phyloP scores from a whole-genome alignment of 2,113 vertebrate genomes.

The Chamaetylas fuelleborni region DNA sequence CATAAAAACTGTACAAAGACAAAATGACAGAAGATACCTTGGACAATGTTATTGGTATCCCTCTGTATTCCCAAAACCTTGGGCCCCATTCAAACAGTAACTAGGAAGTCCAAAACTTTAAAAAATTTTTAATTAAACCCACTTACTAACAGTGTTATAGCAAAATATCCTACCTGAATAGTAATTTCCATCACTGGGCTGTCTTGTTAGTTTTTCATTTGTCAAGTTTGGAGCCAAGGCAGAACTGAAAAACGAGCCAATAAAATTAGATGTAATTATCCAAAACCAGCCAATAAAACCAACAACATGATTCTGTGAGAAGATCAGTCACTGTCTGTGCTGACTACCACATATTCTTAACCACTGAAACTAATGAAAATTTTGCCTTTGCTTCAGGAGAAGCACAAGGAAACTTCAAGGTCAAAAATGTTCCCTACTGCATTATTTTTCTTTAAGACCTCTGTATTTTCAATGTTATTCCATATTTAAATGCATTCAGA shows the following conservation, averaged over 20 bases:
- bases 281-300: not conserved
- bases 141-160: not conserved
- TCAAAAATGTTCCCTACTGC: not conserved
- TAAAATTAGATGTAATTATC: not conserved
- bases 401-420: not conserved
- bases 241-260: conserved; percentile 55
- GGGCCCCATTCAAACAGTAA: not conserved
- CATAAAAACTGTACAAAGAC: not conserved
- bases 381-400: not conserved
- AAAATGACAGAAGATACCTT: not conserved
- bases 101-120: not conserved
- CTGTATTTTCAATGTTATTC: not conserved
- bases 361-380: not conserved
- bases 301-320: not conserved
- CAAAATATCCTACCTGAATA: conserved; percentile 63
- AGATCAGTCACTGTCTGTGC: not conserved
- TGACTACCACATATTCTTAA: not conserved
- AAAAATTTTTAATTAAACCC: not conserved
- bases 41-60: not conserved
- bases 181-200: conserved; percentile 52
- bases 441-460: not conserved
- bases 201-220: conserved; percentile 65
- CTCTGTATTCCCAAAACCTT: not conserved
- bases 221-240: conserved; percentile 57
- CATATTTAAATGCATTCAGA: not conserved